phyloP scores from a whole-genome alignment of 37 sponge, comb jelly and placozoan species.

The Ephydatia muelleri region DNA sequence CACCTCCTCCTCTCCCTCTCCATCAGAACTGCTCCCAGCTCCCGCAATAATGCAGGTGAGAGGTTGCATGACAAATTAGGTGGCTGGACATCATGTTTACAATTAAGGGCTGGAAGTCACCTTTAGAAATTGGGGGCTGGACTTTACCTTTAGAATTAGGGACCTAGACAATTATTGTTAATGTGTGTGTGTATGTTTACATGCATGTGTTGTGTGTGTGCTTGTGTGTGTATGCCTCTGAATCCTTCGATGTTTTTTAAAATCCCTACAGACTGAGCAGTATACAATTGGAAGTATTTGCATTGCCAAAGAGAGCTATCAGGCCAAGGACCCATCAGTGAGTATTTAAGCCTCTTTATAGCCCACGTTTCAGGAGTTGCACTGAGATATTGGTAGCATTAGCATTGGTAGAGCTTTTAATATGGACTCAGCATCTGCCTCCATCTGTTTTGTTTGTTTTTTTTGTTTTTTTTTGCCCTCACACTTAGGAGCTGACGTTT shows the following conservation, averaged over 20 bases:
- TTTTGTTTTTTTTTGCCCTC: neutral
- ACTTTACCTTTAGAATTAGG: too few species aligned
- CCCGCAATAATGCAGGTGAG: neutral
- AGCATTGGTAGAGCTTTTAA: too few species aligned
- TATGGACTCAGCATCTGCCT: neutral
- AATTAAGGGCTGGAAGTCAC: too few species aligned
- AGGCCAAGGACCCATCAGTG: neutral
- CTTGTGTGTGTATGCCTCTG: neutral
- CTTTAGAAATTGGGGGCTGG: too few species aligned
- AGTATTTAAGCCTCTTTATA: neutral
- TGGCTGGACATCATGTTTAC: too few species aligned
- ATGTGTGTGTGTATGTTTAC: neutral
- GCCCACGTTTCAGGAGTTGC: neutral
- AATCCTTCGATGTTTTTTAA: neutral
- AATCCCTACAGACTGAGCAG: neutral
- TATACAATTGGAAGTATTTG: neutral
- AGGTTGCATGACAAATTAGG: neutral
- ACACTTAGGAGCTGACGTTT: slow-evolving; percentile 61
- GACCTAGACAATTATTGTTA: neutral
- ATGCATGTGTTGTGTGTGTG: neutral
- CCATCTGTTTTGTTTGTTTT: neutral
- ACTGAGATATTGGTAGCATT: too few species aligned
- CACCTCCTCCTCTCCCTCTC: neutral
- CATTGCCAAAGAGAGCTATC: neutral
- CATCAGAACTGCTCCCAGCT: neutral